Percentiles rank a stretch among this genome's conserved stretches.
phyloP scores from a whole-genome alignment of 2,797 vertebrate genomes.

The Euphonia xanthogaster region DNA sequence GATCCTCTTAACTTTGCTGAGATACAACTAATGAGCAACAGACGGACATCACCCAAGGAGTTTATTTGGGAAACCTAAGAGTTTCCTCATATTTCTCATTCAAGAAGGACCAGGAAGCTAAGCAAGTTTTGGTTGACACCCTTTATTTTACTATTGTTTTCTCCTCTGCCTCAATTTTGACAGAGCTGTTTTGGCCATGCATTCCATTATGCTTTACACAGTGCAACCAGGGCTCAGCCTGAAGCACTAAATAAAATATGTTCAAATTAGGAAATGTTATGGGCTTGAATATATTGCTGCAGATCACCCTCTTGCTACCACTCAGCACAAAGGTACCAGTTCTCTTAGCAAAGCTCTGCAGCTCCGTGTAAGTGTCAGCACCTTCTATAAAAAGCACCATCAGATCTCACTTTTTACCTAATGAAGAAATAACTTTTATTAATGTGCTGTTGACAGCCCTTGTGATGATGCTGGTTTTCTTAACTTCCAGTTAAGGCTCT shows the following conservation, averaged over 20 bases:
- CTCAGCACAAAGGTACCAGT: constrained; percentile 50
- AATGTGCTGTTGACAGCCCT: constrained; percentile 40
- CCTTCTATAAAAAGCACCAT: constrained; percentile 55
- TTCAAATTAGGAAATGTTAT: constrained; percentile 62
- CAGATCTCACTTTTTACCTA: constrained; percentile 49
- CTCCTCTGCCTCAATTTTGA: constrained; percentile 34
- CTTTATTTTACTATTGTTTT: constrained; percentile 58
- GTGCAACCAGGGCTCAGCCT: constrained; percentile 37
- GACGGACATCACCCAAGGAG: constrained; percentile 34
- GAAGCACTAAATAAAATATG: constrained; percentile 57
- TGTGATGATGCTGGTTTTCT: neutral
- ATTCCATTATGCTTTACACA: constrained; percentile 46
- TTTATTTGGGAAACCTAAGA: neutral
- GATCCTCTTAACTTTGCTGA: neutral
- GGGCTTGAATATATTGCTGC: constrained; percentile 8
- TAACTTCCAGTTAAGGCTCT: constrained; percentile 63
- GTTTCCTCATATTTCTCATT: constrained; percentile 62
- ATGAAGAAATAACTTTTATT: constrained; percentile 56
- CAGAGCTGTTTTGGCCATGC: neutral
- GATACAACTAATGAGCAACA: neutral
- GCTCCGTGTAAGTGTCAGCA: constrained; percentile 23
- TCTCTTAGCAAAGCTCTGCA: constrained; percentile 20
- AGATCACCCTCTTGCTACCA: constrained; percentile 38
- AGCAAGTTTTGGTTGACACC: constrained; percentile 46
- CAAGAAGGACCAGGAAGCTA: constrained; percentile 49